Percentiles rank a stretch among this genome's conserved stretches.
Conservation (phyloP, 2,113 vertebrate species). For the Axis porcinus region DNA sequence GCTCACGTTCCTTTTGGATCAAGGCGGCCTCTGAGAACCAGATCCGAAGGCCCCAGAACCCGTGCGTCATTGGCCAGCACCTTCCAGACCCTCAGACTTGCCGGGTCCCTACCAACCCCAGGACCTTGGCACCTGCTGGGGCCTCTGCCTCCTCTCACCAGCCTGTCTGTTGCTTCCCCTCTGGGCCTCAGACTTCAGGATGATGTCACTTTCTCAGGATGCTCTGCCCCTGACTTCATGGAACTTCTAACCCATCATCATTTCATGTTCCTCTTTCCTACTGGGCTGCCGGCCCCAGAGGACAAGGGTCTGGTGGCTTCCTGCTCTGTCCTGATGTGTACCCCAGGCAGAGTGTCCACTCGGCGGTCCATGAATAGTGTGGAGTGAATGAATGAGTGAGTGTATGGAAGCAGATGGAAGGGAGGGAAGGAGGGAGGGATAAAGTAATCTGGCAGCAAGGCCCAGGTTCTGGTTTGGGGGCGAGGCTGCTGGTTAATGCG, state of each 20-base stretch:
- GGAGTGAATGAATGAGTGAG: neutral
- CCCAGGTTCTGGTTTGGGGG: fast-evolving
- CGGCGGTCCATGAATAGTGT: neutral
- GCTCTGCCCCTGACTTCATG: neutral
- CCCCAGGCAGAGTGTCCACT: neutral
- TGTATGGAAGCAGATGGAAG: fast-evolving
- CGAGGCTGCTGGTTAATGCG: neutral
- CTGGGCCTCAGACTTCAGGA: neutral
- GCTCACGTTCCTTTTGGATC: neutral
- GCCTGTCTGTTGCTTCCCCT: neutral
- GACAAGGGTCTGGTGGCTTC: neutral
- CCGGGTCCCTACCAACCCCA: neutral
- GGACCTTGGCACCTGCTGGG: neutral
- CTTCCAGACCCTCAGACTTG: neutral
- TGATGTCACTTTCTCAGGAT: neutral
- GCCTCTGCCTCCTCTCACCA: neutral
- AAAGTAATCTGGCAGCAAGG: fast-evolving
- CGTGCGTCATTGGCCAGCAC: fast-evolving
- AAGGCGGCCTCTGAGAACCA: neutral
- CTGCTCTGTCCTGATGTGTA: neutral
- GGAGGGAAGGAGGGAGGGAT: neutral
- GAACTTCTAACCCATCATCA: neutral
- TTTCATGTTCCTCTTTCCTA: neutral
- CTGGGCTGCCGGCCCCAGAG: neutral
- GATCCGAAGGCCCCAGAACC: neutral